Base-by-base conservation (phyloP, 1,140 invertebrate species). In the Lucilia cuprina region DNA sequence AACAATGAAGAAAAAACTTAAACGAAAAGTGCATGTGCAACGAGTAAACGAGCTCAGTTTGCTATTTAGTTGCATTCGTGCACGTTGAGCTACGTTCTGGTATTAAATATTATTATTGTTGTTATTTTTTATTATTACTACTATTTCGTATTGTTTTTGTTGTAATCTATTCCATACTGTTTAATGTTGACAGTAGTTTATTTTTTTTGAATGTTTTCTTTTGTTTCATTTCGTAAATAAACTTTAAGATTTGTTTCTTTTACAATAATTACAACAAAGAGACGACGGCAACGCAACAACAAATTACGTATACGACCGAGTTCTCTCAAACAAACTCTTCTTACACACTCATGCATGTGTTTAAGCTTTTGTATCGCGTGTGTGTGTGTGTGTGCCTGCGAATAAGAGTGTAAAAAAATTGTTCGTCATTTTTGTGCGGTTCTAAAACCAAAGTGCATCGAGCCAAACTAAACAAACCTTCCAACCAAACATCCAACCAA, bases 21-120 rank as follows among this genome's bases (percentile, higher is more conserved):
- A 84, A 80, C 84, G 85, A 87, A 89, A 89, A 89, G 84, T 89
- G 87, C 88, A 89, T 89, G 88, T 89, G 88, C 88, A 88, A 89
- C 88, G 88, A 86, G 85, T 84, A 85, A 86, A 84, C 83, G 50
- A 80, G 85, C 77, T 86, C 82, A 83, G 82, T 74, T 83, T 83
- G 82, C 35, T 41, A 83, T 60, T 74, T 50, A 83, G 82, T 83
- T 83, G 82, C 82, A 83, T 83, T 83, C 70, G 82, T 74, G 70
- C 82, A 83, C 82, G 82, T 83, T 83, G 82, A 74, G 82, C 82
- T 74, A 83, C 82, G 82, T 83, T 83, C 82, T 83, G 82, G 25
- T 49, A 82, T 82, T 82, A 41, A 41, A 30, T 55, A 47, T 60
- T 83, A 25, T 70, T 70, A 70, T 82, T 82, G 13, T 25, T 19